Conservation (phyloP, 2,797 vertebrate species). For the Agapornis canus region DNA sequence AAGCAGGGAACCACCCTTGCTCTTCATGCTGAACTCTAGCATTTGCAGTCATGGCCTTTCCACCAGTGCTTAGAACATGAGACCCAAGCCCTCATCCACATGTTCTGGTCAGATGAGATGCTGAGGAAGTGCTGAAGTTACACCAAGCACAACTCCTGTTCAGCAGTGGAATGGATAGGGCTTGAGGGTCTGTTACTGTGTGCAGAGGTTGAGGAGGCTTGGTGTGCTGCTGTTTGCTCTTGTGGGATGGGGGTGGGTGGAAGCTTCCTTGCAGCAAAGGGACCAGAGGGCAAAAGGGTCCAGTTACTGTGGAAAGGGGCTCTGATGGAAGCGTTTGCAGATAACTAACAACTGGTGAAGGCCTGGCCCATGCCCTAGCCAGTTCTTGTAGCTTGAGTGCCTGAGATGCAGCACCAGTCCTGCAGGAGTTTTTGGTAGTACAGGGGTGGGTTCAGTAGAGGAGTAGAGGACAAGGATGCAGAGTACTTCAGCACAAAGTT, state of each 20-base stretch:
- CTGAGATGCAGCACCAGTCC: not conserved
- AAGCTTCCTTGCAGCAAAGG: not conserved
- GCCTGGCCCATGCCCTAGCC: not conserved
- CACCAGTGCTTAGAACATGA: not conserved
- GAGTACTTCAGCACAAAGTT: not conserved
- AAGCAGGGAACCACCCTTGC: not conserved
- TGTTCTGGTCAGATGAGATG: not conserved
- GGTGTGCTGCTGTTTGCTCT: not conserved
- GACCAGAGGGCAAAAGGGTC: not conserved
- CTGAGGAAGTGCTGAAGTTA: not conserved
- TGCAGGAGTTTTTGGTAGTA: not conserved
- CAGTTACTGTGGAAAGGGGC: not conserved
- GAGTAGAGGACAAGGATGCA: not conserved
- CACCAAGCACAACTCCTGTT: not conserved
- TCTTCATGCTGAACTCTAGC: not conserved
- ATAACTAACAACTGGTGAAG: not conserved
- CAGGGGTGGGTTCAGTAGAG: not conserved
- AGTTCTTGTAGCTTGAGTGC: not conserved
- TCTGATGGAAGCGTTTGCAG: not conserved
- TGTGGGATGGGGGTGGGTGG: not conserved
- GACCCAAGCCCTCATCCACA: not conserved
- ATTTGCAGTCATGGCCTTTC: not conserved
- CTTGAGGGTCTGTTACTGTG: not conserved
- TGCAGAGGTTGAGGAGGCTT: not conserved
- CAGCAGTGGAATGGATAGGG: not conserved